phyloP scores from a whole-genome alignment of 2,113 vertebrate species.

The Orthonyx spaldingii region DNA sequence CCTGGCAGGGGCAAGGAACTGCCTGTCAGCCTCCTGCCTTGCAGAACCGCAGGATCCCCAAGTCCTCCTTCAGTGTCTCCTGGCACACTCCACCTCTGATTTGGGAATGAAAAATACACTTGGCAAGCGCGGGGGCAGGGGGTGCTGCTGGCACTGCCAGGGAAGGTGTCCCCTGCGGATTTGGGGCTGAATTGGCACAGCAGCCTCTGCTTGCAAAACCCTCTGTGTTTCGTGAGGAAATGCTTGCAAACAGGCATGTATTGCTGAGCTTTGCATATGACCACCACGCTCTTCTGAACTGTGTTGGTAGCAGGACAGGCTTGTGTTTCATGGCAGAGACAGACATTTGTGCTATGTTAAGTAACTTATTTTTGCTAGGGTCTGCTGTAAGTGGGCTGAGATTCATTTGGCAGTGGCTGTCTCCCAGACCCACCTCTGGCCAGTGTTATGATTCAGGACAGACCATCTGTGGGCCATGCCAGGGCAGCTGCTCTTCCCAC shows the following conservation, averaged over 20 bases:
- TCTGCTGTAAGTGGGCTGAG: background rate
- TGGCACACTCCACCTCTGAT: background rate
- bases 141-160: accelerated
- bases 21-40: background rate
- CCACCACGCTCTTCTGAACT: background rate
- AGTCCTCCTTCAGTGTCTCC: background rate
- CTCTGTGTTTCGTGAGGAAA: background rate
- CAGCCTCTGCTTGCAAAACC: background rate
- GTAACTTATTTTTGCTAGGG: background rate
- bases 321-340: background rate
- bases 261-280: background rate
- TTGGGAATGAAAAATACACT: background rate
- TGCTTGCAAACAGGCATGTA: accelerated
- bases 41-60: background rate
- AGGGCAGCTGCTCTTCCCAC: background rate
- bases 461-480: background rate
- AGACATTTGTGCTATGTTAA: background rate
- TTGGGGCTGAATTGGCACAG: background rate
- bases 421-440: background rate
- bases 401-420: accelerated
- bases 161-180: background rate
- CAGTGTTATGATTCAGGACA: background rate
- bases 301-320: background rate
- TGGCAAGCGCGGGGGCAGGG: accelerated
- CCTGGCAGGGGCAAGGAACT: accelerated